phyloP scores from a whole-genome alignment of 2,797 vertebrate species.

The Iguana delicatissima region DNA sequence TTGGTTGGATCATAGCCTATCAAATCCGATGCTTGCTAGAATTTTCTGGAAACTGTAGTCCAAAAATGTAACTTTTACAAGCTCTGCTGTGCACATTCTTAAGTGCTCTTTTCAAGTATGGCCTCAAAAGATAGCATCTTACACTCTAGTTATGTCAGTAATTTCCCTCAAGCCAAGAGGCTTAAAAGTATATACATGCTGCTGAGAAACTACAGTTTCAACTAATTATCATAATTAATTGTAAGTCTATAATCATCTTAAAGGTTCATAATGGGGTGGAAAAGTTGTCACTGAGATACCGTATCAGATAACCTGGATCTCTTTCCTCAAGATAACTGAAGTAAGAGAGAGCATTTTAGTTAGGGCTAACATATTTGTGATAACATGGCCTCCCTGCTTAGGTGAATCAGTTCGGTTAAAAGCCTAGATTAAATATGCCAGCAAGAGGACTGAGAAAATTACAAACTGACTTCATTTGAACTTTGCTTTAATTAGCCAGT shows the following conservation, averaged over 20 bases:
- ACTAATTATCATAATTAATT: neutral
- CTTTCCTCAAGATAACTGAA: neutral
- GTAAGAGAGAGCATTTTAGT: neutral
- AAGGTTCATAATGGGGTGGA: neutral
- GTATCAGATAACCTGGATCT: neutral
- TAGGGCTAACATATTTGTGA: neutral
- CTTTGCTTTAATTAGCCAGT: neutral
- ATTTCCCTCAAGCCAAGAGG: neutral
- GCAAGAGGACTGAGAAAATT: neutral
- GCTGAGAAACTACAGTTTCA: neutral
- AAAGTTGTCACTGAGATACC: neutral
- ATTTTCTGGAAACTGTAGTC: too few relatives aligned
- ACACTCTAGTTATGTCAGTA: neutral
- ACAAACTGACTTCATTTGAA: neutral
- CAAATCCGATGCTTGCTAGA: too few relatives aligned
- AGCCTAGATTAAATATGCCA: neutral
- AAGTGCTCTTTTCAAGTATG: slow-evolving; percentile 42
- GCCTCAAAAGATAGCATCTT: slow-evolving; percentile 24
- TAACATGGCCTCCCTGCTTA: neutral
- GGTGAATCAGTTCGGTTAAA: neutral
- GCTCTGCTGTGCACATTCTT: slow-evolving; percentile 41
- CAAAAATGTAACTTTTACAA: too few relatives aligned
- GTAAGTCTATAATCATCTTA: neutral
- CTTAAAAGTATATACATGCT: neutral
- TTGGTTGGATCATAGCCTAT: too few relatives aligned